A percentile compares a stretch with the other conserved stretches of the same genome.
These are phyloP conservation scores for Cladopsammia gracilis DNA, from an alignment of 64 coral and sea anemone species.

Conservation along the genomic window DNA sequence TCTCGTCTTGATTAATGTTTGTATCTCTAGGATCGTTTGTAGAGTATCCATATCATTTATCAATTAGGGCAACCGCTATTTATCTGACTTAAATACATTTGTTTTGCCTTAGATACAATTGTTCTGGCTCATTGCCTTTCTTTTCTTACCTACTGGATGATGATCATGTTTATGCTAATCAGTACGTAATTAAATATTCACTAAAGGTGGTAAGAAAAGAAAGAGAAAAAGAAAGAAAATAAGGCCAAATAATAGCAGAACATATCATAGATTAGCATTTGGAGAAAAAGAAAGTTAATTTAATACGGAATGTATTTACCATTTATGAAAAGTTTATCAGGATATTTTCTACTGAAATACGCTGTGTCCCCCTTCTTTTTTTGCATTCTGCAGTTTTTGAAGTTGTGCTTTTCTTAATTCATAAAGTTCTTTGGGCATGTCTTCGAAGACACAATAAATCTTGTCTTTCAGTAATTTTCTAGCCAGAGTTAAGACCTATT, in stretches of 20 bases:
- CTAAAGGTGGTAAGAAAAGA: no score
- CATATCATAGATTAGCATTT: neutral
- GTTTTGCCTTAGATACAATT: neutral
- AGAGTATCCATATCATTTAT: no score
- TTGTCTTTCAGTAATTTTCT: neutral
- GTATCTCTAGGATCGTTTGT: no score
- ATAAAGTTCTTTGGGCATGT: slow-evolving; percentile 4
- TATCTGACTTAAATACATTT: no score
- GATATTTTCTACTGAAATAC: neutral
- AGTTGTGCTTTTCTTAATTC: neutral
- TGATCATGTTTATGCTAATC: neutral
- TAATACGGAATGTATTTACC: neutral
- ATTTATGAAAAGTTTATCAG: neutral
- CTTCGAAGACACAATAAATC: neutral
- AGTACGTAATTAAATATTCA: neutral
- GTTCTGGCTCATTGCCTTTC: neutral
- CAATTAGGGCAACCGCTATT: neutral
- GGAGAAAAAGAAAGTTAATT: neutral
- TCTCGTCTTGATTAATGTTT: neutral
- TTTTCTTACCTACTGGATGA: neutral
- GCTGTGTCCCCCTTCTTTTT: neutral
- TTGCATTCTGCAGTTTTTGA: neutral
- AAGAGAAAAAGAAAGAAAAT: neutral
- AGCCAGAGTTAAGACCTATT: neutral
- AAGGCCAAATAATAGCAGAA: neutral